Conservation (phyloP, 2,888 invertebrate genomes). For the Drosophila neotestacea region DNA sequence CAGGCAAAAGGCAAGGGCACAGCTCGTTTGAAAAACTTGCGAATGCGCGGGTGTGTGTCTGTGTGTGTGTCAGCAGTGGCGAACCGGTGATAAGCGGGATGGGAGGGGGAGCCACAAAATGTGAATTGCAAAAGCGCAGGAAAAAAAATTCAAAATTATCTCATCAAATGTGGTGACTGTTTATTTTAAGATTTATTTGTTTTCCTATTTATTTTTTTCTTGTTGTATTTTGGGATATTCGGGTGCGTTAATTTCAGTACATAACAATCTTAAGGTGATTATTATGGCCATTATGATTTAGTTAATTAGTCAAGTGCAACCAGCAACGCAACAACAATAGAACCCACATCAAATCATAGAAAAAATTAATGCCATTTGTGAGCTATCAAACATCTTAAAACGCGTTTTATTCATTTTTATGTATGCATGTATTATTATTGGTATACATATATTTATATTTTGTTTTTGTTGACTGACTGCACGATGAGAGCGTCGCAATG, state of each 20-base stretch:
- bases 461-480: conserved; percentile 58
- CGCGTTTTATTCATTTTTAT: conserved; percentile 35
- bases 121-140: conserved; percentile 73
- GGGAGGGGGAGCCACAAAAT: conserved; percentile 32
- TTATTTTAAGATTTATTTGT: conserved; percentile 48
- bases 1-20: conserved; percentile 48
- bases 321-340: conserved; percentile 10
- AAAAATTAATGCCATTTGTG: conserved; percentile 48
- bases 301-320: conserved; percentile 49
- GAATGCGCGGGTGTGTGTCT: conserved; percentile 41
- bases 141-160: conserved; percentile 70
- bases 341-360: conserved; percentile 33
- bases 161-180: conserved; percentile 65
- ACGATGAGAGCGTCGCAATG: conserved; percentile 7
- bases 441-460: conserved; percentile 9
- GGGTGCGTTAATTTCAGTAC: conserved; percentile 43
- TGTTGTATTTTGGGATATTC: conserved; percentile 17
- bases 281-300: conserved; percentile 38
- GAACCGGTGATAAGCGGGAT: conserved; percentile 18
- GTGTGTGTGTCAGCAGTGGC: conserved; percentile 8
- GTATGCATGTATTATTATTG: background rate
- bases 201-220: background rate
- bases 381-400: conserved; percentile 42
- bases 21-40: conserved; percentile 49
- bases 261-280: conserved; percentile 30